Evolutionary conservation across 2,113 vertebrate species (phyloP).

Genomic region (Fregata magnificens): DNA sequence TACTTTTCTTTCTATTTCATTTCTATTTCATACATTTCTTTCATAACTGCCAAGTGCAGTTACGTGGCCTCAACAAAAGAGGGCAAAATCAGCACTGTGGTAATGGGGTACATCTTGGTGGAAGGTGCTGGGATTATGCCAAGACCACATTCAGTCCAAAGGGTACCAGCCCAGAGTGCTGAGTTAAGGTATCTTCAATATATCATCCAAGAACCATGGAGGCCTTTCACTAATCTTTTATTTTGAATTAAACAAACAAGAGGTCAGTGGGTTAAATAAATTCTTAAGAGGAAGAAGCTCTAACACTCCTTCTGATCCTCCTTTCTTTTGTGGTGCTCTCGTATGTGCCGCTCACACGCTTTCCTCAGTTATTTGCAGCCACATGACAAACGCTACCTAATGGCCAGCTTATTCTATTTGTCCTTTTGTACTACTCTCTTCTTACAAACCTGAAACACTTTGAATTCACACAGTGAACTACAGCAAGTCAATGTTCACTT

Average conservation of each 20-base stretch:
- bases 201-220: not conserved
- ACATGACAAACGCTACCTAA: not conserved
- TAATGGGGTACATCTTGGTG: not conserved
- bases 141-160: not conserved
- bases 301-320: not conserved
- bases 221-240: not conserved
- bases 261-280: not conserved
- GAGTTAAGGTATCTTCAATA: not conserved
- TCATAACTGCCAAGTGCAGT: fast-evolving
- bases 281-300: not conserved
- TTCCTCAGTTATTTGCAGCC: not conserved
- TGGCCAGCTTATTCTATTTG: not conserved
- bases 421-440: slow-evolving; percentile 21
- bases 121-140: not conserved
- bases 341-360: not conserved
- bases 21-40: not conserved
- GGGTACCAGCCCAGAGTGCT: not conserved
- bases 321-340: not conserved
- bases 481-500: not conserved
- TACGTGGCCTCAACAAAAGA: not conserved
- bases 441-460: slow-evolving; percentile 12
- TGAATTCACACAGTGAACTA: slow-evolving; percentile 25
- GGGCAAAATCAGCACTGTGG: not conserved
- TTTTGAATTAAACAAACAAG: not conserved
- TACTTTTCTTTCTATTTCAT: not conserved